These are phyloP conservation scores for Zaprionus nigranus DNA, from an alignment of 1,140 invertebrate species.

Conservation along the genomic window DNA sequence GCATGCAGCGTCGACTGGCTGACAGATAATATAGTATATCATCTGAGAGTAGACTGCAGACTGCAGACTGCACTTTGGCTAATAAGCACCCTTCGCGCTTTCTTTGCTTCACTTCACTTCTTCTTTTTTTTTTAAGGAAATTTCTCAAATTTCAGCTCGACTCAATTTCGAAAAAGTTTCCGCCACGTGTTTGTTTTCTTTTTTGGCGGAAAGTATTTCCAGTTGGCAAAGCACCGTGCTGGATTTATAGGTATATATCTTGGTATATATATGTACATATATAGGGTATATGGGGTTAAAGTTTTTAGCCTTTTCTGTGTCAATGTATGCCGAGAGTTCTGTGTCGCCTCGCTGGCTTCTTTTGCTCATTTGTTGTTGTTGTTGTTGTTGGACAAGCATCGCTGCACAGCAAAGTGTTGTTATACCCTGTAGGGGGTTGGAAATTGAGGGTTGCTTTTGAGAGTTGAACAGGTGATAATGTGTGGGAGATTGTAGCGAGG, in stretches of 20 bases:
- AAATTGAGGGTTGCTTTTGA: background rate
- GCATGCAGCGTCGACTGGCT: conserved; percentile 43
- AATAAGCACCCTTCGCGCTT: conserved; percentile 52
- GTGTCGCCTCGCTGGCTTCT: conserved; percentile 2
- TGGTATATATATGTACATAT: no score
- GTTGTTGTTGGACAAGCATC: conserved; percentile 30
- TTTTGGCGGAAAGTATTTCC: background rate
- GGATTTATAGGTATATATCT: conserved; percentile 25
- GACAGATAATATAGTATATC: conserved; percentile 8
- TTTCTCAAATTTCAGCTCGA: conserved; percentile 1
- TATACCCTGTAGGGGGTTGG: conserved; percentile 21
- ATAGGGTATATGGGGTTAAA: conserved; percentile 25
- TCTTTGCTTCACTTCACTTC: background rate
- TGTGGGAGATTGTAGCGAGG: background rate
- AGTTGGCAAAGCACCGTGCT: background rate
- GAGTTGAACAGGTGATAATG: background rate
- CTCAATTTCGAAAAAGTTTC: background rate
- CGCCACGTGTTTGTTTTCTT: background rate
- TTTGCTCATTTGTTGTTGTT: conserved; percentile 8
- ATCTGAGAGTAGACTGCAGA: background rate
- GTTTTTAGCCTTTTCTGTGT: conserved; percentile 62
- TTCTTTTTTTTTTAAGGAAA: conserved; percentile 14
- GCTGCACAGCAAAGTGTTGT: conserved; percentile 72
- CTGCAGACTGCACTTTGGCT: conserved; percentile 67
- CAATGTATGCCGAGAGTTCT: conserved; percentile 67